Evolutionary conservation across 2,797 vertebrate genomes (phyloP), one percentile per base, ranked within the genome.

Genomic region (Fundulus diaphanus): DNA sequence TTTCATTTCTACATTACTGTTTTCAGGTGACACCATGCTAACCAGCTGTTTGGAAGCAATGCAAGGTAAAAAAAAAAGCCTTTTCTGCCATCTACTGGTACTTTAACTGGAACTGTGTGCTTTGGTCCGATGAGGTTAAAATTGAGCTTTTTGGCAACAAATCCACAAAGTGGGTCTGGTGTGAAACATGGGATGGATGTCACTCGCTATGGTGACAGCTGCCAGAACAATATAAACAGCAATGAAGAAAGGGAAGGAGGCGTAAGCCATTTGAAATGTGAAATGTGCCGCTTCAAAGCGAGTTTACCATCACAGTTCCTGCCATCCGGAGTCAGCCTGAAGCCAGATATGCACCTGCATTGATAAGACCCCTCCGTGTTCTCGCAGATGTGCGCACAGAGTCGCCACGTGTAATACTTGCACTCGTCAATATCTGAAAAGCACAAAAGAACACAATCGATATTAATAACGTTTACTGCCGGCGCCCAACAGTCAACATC

Each of bases 301-400:
- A 35, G 29, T 12, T 49, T 90, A 98, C 97, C 97, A 87, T 98
- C 96, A 70, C 97, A 99, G 11, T 92, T 96, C 35, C 96, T 94
- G 74, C 93, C 92, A 0, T 98, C 96, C 0, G 73, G 7, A 4
- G 96, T 92, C 59, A 99, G 94, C 66, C 92, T 95, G 94, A 99
- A 99, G 74, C 97, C 97, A 8, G 78, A 59, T 3, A 95, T 92
- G 75, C 98, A 99, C 74, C 94, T 96, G 91, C 97, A 99, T 54
- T 83, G 89, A 87, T 96, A 98, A 49, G 97, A 98, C 15, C 98
- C 97, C 0, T 92, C 94, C 0, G 95, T 96, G 87, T 99, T 99
- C 35, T 97, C 96, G 71, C 97, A 99, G 77, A 94, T 97, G 89
- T 99, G 97, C 49, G 95, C 95, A 6, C 97, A 99, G 24, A 97